Base-by-base conservation (phyloP, 2,888 invertebrate species). In the Boloria selene region DNA sequence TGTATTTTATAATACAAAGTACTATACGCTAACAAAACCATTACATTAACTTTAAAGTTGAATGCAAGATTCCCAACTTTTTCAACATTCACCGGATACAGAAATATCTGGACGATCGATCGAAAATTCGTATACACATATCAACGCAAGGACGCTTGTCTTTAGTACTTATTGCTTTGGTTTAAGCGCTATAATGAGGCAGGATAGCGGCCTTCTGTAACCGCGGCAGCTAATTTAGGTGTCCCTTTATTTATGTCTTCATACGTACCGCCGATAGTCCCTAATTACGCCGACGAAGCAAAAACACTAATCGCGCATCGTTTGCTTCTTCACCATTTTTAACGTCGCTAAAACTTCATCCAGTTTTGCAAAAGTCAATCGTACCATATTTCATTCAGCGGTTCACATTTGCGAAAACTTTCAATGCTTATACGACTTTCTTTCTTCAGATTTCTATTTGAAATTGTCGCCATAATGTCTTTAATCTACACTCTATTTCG, bases 191-290 rank as follows among this genome's bases (percentile, higher is more conserved):
- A 68, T 50, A 61, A 58, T 42, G 45, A 50, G 49, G 18, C 38
- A 50, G 4, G 16, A 56, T 13, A 18, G 56, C 49, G 18, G 61
- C 44, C 63, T 42, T 47, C 70, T 54, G 67, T 67, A 69, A 68
- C 68, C 63, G 65, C 70, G 75, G 77, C 77, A 78, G 86, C 88
- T 88, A 87, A 89, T 87, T 89, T 87, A 81, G 77, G 75, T 77
- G 82, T 80, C 84, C 74, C 82, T 89, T 92, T 90, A 91, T 91
- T 91, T 92, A 92, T 90, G 91, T 91, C 92, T 91, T 90, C 90
- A 92, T 92, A 91, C 88, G 80, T 77, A 84, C 89, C 90, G 90
- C 88, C 90, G 90, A 90, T 90, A 87, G 87, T 82, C 84, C 89
- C 89, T 91, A 92, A 92, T 92, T 92, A 92, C 87, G 84, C 78